These are phyloP conservation scores for Eonycteris spelaea DNA, from an alignment of 2,113 vertebrate species.

Conservation along the genomic window DNA sequence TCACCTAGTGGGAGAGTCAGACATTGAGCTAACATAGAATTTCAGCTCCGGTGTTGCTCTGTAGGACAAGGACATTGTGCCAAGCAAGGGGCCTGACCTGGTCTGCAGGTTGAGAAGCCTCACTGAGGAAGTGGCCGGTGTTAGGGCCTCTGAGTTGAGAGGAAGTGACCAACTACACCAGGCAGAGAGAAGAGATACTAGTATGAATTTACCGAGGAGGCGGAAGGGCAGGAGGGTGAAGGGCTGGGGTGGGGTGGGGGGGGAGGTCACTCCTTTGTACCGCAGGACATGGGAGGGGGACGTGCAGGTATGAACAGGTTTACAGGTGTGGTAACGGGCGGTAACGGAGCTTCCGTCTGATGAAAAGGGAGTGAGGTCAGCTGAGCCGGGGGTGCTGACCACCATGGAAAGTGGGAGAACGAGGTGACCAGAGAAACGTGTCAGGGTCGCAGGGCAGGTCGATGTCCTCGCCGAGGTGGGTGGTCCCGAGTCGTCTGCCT, in stretches of 20 bases:
- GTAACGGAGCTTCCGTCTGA: not conserved
- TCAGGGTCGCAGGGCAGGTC: not conserved
- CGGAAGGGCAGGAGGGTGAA: not conserved
- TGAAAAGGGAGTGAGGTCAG: not conserved
- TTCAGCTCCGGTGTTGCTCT: not conserved
- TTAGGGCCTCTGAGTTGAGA: not conserved
- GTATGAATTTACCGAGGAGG: too few species aligned
- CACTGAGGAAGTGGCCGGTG: not conserved
- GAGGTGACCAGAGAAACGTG: not conserved
- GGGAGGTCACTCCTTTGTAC: not conserved
- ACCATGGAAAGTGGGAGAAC: not conserved
- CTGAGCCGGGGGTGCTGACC: not conserved
- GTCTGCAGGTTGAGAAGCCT: not conserved
- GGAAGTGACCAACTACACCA: not conserved
- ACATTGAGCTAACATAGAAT: not conserved
- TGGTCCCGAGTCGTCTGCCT: not conserved
- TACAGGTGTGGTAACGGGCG: not conserved
- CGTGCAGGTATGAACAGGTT: fast-evolving
- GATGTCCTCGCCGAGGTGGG: not conserved
- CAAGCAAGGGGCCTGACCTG: not conserved
- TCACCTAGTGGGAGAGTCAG: not conserved
- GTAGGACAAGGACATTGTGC: not conserved
- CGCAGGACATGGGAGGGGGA: not conserved
- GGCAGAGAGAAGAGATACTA: not conserved
- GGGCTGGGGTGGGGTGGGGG: not conserved